A percentile compares a stretch with the other conserved stretches of the same genome.
These are phyloP conservation scores for Aphodius sticticus DNA, from an alignment of 2,888 invertebrate genomes.

Conservation along the genomic window DNA sequence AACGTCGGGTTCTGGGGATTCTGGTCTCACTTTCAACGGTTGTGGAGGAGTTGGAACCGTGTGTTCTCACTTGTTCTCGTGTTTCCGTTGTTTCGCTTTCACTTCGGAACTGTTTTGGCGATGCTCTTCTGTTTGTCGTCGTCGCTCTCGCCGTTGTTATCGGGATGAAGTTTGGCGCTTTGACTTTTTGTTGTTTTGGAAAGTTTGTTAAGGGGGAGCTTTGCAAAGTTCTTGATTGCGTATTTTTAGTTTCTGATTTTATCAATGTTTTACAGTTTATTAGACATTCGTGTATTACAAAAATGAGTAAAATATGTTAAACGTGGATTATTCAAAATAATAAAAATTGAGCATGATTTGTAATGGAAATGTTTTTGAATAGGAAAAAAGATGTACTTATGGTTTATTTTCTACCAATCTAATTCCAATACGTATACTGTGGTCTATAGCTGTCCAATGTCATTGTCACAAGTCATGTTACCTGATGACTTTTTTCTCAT, in stretches of 20 bases:
- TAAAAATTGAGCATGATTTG: too few relatives aligned
- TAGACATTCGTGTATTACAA: background rate
- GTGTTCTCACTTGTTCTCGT: background rate
- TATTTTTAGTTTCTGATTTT: background rate
- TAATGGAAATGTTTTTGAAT: too few relatives aligned
- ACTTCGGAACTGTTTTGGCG: constrained; percentile 5
- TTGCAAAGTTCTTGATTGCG: background rate
- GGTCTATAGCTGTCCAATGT: too few relatives aligned
- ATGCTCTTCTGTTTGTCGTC: background rate
- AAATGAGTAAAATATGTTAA: too few relatives aligned
- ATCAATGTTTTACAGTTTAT: background rate
- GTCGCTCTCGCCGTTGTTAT: background rate
- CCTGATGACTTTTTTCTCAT: too few relatives aligned
- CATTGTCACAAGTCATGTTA: too few relatives aligned
- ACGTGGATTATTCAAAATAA: too few relatives aligned
- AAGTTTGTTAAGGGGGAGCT: background rate
- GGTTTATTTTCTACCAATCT: too few relatives aligned
- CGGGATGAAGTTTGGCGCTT: constrained; percentile 4
- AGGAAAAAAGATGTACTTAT: too few relatives aligned
- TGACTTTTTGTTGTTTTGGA: background rate
- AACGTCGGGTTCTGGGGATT: background rate
- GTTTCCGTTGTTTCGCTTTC: constrained; percentile 23
- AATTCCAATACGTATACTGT: too few relatives aligned
- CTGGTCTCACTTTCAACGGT: background rate
- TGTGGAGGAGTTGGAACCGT: too few relatives aligned